Evolutionary conservation across 1,140 invertebrate genomes (phyloP), one percentile per base, ranked within the genome.

Genomic region (Chymomyza costata): DNA sequence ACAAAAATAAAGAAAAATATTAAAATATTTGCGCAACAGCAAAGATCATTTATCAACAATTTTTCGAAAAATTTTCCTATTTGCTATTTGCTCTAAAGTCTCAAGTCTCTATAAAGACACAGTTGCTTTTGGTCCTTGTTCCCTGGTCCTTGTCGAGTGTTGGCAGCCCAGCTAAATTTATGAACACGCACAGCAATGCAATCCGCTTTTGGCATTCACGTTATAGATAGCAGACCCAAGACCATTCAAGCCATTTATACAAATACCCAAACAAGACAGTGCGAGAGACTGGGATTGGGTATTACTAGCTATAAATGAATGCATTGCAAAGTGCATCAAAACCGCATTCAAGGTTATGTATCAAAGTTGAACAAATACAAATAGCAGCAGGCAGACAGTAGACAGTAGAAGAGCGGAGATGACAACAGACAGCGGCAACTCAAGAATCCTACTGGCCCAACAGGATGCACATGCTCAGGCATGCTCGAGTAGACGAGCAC

Each of bases 281-380:
- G 31, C 32, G 14, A 53, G 10, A 39, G 18, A 38, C 43, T 30
- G 31, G 18, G 17, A 31, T 11, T 7, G 15, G 37, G 51, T n/a
- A n/a, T 21, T 40, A 10, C 38, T 39, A 1, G 19, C 32, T 13
- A 47, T 63, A 64, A 64, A 67, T 55, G 53, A 78, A 80, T 80
- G 67, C 60, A 80, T 71, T 54, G 49, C 62, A 80, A 67, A 78
- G n/a, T n/a, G n/a, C 67, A 78, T 80, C 68, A 65, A 70, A 70
- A 70, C 80, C 65, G 68, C 80, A 80, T 82, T 82, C 78, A 82
- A 82, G 78, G 78, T 83, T 82, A 82, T 83, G 71, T 57, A 82
- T 80, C 73, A 82, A 73, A 69, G 56, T 64, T 70, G 74, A 65
- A 52, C 67, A 78, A 59, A 66, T 70, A 55, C 35, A 48, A 66